Percentiles rank a stretch among this genome's conserved stretches.
phyloP scores from a whole-genome alignment of 2,888 invertebrate genomes.

The Scaptomyza cyrtandrae region DNA sequence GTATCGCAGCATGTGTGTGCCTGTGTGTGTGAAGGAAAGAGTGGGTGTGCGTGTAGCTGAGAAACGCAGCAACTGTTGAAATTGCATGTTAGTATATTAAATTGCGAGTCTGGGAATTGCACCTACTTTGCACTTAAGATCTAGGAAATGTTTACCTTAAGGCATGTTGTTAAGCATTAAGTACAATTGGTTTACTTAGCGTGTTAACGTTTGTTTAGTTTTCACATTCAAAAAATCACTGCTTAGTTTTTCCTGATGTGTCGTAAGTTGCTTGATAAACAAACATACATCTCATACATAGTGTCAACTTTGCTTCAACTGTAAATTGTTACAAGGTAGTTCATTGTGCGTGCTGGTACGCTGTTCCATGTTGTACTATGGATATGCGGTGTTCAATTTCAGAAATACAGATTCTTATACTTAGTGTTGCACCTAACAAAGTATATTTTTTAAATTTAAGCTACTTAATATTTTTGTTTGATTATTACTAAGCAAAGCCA shows the following conservation, averaged over 20 bases:
- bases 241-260: conserved; percentile 20
- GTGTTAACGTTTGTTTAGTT: conserved; percentile 31
- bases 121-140: conserved; percentile 15
- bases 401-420: not conserved
- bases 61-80: conserved; percentile 56
- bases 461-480: not conserved
- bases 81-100: conserved; percentile 46
- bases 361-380: not conserved
- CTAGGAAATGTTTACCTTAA: conserved; percentile 5
- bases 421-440: too few species aligned
- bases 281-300: conserved; percentile 24
- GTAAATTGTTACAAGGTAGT: conserved; percentile 9
- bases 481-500: not conserved
- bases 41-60: conserved; percentile 21
- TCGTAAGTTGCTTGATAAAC: conserved; percentile 32
- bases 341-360: not conserved
- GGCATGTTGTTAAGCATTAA: conserved; percentile 11
- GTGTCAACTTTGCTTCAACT: not conserved
- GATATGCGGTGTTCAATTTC: not conserved
- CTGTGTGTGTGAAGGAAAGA: conserved; percentile 1
- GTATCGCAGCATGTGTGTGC: conserved; percentile 3
- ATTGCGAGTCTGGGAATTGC: conserved; percentile 19
- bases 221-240: conserved; percentile 10
- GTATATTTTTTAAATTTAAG: too few species aligned
- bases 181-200: conserved; percentile 19